Conservation (phyloP, 2,888 invertebrate species). For the Acleris laterana region DNA sequence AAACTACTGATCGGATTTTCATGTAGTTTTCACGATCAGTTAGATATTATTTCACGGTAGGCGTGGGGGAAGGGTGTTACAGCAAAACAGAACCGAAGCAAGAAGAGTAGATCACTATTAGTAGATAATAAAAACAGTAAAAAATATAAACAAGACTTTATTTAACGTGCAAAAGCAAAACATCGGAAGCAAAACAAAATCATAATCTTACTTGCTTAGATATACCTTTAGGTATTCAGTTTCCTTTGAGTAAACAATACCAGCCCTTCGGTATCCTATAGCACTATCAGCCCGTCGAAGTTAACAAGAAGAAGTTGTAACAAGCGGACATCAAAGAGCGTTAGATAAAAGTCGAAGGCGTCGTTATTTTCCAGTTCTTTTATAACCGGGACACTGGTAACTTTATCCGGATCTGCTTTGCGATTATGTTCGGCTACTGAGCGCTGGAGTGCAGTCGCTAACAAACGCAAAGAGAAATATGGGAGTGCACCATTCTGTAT, state of each 20-base stretch:
- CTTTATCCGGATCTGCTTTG: slow-evolving; percentile 39
- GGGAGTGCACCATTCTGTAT: slow-evolving; percentile 3
- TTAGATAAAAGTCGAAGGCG: slow-evolving; percentile 47
- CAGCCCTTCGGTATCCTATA: slow-evolving; percentile 44
- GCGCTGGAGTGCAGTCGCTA: slow-evolving; percentile 14
- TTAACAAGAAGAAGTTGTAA: slow-evolving; percentile 57
- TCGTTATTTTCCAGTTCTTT: slow-evolving; percentile 59
- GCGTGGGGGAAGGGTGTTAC: too few relatives aligned
- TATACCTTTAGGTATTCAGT: neutral
- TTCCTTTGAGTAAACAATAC: slow-evolving; percentile 27
- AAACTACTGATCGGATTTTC: too few relatives aligned
- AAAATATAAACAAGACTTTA: too few relatives aligned
- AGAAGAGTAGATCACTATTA: too few relatives aligned
- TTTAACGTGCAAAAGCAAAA: too few relatives aligned
- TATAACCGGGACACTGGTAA: slow-evolving; percentile 46
- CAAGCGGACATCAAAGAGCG: slow-evolving; percentile 54
- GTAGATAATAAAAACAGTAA: too few relatives aligned
- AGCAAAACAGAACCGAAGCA: too few relatives aligned
- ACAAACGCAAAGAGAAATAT: slow-evolving; percentile 12
- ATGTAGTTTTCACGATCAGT: too few relatives aligned
- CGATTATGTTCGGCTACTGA: slow-evolving; percentile 9
- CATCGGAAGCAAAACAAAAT: neutral
- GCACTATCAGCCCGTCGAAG: slow-evolving; percentile 46
- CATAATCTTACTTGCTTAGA: slow-evolving; percentile 2
- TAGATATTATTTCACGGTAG: too few relatives aligned